Evolutionary conservation across 2,888 invertebrate species (phyloP).

Genomic region (Teleiodes luculella): DNA sequence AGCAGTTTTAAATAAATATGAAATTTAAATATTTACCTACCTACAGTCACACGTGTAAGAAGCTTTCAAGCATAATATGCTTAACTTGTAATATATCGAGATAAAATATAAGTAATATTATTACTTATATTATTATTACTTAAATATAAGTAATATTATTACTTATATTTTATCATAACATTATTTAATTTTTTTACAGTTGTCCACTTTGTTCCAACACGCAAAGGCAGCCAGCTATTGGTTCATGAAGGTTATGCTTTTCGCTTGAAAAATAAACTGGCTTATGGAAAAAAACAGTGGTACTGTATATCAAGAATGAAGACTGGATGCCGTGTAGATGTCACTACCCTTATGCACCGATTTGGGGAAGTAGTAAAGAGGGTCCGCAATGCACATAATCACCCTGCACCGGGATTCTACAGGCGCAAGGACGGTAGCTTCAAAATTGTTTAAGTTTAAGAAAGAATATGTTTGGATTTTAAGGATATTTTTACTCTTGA

Average conservation of each 20-base stretch:
- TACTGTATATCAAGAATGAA: slow-evolving; percentile 63
- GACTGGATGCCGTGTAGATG: slow-evolving; percentile 63
- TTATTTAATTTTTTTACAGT: slow-evolving; percentile 36
- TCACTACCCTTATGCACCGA: slow-evolving; percentile 54
- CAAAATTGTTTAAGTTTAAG: slow-evolving; percentile 51
- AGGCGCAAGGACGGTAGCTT: slow-evolving; percentile 61
- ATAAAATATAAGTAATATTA: no score
- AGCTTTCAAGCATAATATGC: no score
- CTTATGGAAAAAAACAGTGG: slow-evolving; percentile 71
- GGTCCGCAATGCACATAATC: slow-evolving; percentile 60
- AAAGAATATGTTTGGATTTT: no score
- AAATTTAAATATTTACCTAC: no score
- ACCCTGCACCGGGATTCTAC: slow-evolving; percentile 61
- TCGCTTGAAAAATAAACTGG: slow-evolving; percentile 63
- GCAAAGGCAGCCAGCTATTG: slow-evolving; percentile 60
- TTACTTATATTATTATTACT: no score
- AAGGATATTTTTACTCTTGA: no score
- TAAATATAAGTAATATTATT: background rate
- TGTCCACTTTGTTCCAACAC: slow-evolving; percentile 62
- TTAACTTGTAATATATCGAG: no score
- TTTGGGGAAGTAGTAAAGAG: slow-evolving; percentile 50
- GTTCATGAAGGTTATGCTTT: slow-evolving; percentile 66
- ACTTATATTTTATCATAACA: slow-evolving; percentile 12
- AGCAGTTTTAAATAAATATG: no score
- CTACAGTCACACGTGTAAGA: no score